phyloP scores from a whole-genome alignment of 2,888 invertebrate genomes.

The Tyria jacobaeae region DNA sequence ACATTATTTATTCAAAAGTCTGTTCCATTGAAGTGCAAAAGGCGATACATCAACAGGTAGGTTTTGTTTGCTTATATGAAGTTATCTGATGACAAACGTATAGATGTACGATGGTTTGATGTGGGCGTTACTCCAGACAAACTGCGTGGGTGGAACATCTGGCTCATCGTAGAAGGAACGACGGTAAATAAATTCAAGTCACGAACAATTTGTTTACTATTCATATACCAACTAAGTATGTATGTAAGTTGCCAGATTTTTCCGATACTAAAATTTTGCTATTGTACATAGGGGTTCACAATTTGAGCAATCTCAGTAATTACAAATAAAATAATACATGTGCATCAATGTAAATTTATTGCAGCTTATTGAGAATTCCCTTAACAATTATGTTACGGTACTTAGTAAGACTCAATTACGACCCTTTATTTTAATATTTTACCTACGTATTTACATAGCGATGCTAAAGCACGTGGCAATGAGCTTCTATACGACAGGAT shows the following conservation, averaged over 20 bases:
- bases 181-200: slow-evolving; percentile 64
- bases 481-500: no score
- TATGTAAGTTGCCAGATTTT: slow-evolving; percentile 32
- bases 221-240: slow-evolving; percentile 23
- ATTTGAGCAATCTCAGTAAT: no score
- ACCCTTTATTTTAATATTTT: no score
- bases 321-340: not conserved
- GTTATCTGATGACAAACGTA: slow-evolving; percentile 54
- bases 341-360: not conserved
- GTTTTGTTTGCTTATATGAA: slow-evolving; percentile 61
- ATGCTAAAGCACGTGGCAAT: no score
- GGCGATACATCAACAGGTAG: slow-evolving; percentile 75
- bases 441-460: no score
- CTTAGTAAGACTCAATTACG: no score
- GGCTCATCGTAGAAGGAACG: slow-evolving; percentile 62
- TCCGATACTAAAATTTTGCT: slow-evolving; percentile 6
- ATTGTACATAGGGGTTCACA: no score
- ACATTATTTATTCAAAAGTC: slow-evolving; percentile 35
- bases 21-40: slow-evolving; percentile 54
- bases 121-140: slow-evolving; percentile 81
- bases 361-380: not conserved
- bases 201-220: slow-evolving; percentile 37
- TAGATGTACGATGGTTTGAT: slow-evolving; percentile 49
- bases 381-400: no score
- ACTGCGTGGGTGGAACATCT: slow-evolving; percentile 74